Conservation (phyloP, 2,888 invertebrate genomes). For the Mimachlamys varia region DNA sequence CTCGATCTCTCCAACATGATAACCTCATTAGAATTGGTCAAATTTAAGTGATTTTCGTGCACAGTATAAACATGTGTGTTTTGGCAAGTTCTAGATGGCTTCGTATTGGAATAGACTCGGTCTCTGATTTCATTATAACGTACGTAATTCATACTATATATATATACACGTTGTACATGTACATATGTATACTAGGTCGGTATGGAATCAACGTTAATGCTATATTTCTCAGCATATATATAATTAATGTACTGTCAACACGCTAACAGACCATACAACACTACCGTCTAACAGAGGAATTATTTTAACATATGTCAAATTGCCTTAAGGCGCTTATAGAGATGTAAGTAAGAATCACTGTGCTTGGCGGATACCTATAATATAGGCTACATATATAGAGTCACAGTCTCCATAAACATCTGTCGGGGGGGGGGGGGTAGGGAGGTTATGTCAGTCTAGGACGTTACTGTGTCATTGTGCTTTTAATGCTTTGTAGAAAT, state of each 20-base stretch:
- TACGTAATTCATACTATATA: not conserved
- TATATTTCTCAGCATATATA: not conserved
- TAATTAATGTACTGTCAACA: constrained; percentile 7
- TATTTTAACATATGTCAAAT: not conserved
- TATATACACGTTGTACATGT: not conserved
- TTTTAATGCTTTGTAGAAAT: no score
- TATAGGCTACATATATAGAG: not conserved
- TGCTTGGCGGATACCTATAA: not conserved
- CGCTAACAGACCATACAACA: not conserved
- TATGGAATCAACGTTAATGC: not conserved
- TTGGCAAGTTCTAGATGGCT: no score
- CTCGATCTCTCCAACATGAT: no score
- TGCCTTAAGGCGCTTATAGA: not conserved
- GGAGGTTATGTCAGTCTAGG: not conserved
- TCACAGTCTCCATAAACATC: not conserved
- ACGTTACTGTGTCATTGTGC: not conserved
- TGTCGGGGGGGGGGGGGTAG: not conserved
- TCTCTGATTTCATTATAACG: not conserved
- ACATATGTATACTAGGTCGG: not conserved
- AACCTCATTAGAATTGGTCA: no score
- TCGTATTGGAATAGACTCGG: not conserved
- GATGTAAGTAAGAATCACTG: not conserved
- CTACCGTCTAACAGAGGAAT: not conserved
- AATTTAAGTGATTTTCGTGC: no score
- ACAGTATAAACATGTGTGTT: no score